These are phyloP conservation scores for Polyploca ridens DNA, from an alignment of 2,888 invertebrate genomes.

Conservation along the genomic window DNA sequence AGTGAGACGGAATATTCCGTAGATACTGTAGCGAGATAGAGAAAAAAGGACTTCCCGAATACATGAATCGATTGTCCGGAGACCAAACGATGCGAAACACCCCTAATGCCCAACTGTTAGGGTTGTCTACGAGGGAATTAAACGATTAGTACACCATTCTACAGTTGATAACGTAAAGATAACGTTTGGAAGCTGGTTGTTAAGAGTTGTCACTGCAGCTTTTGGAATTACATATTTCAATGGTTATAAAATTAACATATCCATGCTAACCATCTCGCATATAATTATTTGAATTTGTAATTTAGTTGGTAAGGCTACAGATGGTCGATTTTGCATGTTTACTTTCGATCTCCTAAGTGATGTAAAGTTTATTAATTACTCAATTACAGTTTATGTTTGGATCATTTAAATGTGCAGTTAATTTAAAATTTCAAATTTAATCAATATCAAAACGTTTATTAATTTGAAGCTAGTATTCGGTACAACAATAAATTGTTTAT, in stretches of 20 bases:
- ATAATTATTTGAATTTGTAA: not conserved
- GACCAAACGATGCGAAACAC: constrained; percentile 58
- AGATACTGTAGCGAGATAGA: constrained; percentile 50
- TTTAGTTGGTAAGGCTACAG: not conserved
- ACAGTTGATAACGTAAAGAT: constrained; percentile 22
- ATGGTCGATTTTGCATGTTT: too few species aligned
- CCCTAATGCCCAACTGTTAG: constrained; percentile 66
- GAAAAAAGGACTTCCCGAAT: constrained; percentile 66
- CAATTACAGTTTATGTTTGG: too few species aligned
- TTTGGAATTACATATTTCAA: not conserved
- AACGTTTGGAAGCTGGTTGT: not conserved
- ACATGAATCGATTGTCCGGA: constrained; percentile 73
- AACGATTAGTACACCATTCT: constrained; percentile 37
- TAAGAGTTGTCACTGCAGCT: not conserved
- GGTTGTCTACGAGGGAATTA: constrained; percentile 50
- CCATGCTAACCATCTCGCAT: not conserved
- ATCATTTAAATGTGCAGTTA: too few species aligned
- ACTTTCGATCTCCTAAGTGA: too few species aligned
- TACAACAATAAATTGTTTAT: not conserved
- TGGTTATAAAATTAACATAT: not conserved
- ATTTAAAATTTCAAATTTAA: too few species aligned
- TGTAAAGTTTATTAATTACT: too few species aligned
- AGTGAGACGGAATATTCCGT: constrained; percentile 45
- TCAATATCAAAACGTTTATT: too few species aligned
- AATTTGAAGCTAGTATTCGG: too few species aligned